Conservation (phyloP, 2,113 vertebrate species). For the Misgurnus anguillicaudatus region DNA sequence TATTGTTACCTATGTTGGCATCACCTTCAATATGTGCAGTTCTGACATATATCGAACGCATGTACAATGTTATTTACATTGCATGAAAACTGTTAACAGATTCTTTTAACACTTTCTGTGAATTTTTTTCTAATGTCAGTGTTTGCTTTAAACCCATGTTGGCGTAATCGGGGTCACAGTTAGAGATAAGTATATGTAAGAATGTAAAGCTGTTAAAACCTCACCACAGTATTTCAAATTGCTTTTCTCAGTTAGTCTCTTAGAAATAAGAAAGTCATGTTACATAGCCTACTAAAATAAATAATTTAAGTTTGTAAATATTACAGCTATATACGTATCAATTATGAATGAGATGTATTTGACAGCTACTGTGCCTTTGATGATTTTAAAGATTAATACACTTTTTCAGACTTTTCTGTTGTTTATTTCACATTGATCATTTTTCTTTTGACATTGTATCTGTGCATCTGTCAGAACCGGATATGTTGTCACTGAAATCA, state of each 20-base stretch:
- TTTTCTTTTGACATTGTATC: too few species aligned
- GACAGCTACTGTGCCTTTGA: neutral
- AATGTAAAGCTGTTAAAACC: neutral
- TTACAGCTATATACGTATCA: neutral
- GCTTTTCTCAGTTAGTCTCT: too few species aligned
- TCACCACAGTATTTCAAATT: too few species aligned
- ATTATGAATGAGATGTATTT: neutral
- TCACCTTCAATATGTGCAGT: neutral
- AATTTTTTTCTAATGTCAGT: slow-evolving; percentile 46
- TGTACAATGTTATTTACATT: slow-evolving; percentile 8
- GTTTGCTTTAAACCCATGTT: slow-evolving; percentile 38
- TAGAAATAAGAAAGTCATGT: too few species aligned
- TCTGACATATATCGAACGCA: neutral
- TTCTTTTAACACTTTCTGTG: slow-evolving; percentile 5
- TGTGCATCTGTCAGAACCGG: too few species aligned
- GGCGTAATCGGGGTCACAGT: slow-evolving; percentile 29
- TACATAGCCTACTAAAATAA: too few species aligned
- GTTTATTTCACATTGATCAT: too few species aligned
- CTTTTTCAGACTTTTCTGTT: too few species aligned
- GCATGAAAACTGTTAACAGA: slow-evolving; percentile 31
- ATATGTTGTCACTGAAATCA: too few species aligned
- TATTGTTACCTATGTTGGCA: too few species aligned
- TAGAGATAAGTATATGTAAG: slow-evolving; percentile 14
- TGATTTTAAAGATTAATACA: neutral
- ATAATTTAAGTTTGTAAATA: neutral